Conservation (phyloP, 2,113 vertebrate genomes). For the Colaptes auratus region DNA sequence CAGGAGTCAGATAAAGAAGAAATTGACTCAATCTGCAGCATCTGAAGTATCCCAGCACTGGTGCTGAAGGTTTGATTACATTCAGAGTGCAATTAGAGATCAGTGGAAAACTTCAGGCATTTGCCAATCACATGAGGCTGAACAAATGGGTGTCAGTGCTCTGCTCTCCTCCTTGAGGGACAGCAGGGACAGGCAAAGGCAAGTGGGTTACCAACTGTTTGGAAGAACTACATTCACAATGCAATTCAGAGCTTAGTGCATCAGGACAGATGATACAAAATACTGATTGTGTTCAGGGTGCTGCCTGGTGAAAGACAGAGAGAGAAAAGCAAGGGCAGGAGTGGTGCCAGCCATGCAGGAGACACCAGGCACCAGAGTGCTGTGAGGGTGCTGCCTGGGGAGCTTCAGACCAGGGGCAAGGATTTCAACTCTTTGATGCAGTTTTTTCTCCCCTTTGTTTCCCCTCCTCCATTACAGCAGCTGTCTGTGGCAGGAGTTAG, state of each 20-base stretch:
- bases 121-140: conserved; percentile 33
- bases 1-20: not conserved
- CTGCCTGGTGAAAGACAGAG: not conserved
- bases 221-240: conserved; percentile 6
- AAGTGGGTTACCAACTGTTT: not conserved
- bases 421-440: not conserved
- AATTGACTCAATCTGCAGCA: not conserved
- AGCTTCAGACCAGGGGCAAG: not conserved
- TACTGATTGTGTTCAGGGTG: not conserved
- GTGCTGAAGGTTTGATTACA: conserved; percentile 47
- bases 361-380: not conserved
- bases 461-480: not conserved
- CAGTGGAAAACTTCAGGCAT: conserved; percentile 42
- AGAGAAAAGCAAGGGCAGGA: not conserved
- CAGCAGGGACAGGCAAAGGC: not conserved
- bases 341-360: not conserved
- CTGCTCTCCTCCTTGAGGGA: not conserved
- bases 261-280: not conserved
- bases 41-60: not conserved
- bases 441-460: not conserved
- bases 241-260: not conserved
- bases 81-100: conserved; percentile 50
- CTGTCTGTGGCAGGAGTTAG: not conserved
- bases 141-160: not conserved
- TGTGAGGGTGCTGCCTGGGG: not conserved